Base-by-base conservation (phyloP, 2,797 vertebrate species). In the Micromesistius poutassou region DNA sequence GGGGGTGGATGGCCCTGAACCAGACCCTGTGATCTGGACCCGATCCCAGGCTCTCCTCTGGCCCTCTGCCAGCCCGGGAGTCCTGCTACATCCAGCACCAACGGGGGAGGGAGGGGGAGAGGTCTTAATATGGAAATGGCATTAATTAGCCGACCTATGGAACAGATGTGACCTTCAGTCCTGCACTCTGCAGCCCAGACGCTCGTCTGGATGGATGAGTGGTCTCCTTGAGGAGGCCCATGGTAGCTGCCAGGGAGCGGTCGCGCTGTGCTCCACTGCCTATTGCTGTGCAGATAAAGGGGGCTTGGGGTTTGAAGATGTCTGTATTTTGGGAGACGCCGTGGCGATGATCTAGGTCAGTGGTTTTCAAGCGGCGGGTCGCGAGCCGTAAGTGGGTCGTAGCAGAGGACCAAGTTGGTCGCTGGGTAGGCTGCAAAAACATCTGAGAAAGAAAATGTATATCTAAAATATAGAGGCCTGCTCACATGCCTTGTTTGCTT, bases 161-260 rank as follows among this genome's bases (percentile, higher is more conserved):
- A 89, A 83, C 92, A 93, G 91, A 93, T 92, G 91, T 91, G 90
- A 88, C 91, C 88, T 89, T 89, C 85, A 81, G 80, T 72, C 82
- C 82, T 46, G 78, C 81, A 22, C 75, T 82, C 79, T 28, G 82
- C 82, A 76, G 82, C 89, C 86, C 78, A 84, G 81, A 78, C 81
- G 40, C 85, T 78, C 81, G 30, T 72, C 83, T 73, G 76, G 76
- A 75, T 78, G 62, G 25, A 66, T 19, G 25, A 66, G 62, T 66
- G 25, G 22, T 2, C 25, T 66, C n/a, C 25, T n/a, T 28, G 62
- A 55, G 81, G 30, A 5, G 55, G 22, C 71, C 75, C 3, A 0
- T 46, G 75, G 78, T 76, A 19, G 77, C 80, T 77, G 86, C 0
- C 83, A 80, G 74, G 12, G 19, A 22, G 5, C 14, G n/a, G 4